Base-by-base conservation (phyloP, 2,797 vertebrate genomes). In the Nothura maculosa region DNA sequence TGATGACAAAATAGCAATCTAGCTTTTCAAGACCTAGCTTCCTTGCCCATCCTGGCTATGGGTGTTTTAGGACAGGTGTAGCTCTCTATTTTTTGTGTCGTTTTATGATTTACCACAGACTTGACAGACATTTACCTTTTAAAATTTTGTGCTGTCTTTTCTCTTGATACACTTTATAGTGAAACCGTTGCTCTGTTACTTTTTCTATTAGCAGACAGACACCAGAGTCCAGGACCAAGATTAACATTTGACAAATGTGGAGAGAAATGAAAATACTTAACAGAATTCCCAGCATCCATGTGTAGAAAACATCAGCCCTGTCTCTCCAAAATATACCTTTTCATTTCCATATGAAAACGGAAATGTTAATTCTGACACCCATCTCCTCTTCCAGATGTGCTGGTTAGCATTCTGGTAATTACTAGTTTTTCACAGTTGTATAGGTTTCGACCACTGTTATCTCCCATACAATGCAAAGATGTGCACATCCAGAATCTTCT, bases 191-290 rank as follows among this genome's bases (percentile, higher is more conserved):
- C 24, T 81, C 43, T 85, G 10, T 58, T 86, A 60, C 85, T 92
- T 93, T 88, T 93, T 74, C 57, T 64, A 64, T 18, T 18, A 66
- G 45, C 54, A 64, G 55, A 45, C 78, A 96, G 57, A 82, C 32
- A 75, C 30, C 27, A 74, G 52, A 82, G 76, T 70, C 43, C 70
- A 90, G 75, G 83, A 84, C 77, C 84, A 61, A 77, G 40, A 67
- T 27, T 77, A 67, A 85, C 84, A 36, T 50, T 90, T 77, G 85
- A 40, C 40, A 40, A 40, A 40, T 57, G 48, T 24, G 8, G 58
- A 73, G 82, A 85, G n/a, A 93, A 85, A 78, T 25, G 0, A 38
- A 83, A 64, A 77, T 81, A 87, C 17, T 66, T 85, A 30, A 73
- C 42, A 85, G 55, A 61, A 70, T 43, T 79, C 22, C 14, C 63